Base-by-base conservation (phyloP, 2,797 vertebrate species). In the Artibeus jamaicensis region DNA sequence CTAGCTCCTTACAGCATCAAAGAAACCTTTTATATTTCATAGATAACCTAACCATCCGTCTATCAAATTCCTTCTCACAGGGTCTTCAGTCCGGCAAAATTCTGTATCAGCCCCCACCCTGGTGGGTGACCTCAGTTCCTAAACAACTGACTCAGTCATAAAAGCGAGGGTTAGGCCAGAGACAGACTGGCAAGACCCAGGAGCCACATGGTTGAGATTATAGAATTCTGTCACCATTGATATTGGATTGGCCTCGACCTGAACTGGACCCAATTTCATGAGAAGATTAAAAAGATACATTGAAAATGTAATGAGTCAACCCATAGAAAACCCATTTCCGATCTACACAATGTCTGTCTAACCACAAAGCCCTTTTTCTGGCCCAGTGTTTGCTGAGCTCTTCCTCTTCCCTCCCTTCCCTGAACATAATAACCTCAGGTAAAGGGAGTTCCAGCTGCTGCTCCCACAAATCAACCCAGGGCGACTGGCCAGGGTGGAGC, bases 121-220 rank as follows among this genome's bases (percentile, higher is more conserved):
- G 37, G 29, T 0, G 48, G 44, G 42, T 0, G 12, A 37, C 29
- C 10, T 19, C 6, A 24, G 3, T 8, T 62, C 53, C 59, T 32
- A 91, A 73, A 86, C 50, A 87, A 44, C 29, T 50, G 26, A 53
- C 12, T 39, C 37, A 48, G 44, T 34, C 29, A 39, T 39, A 24
- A 77, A 37, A 81, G 6, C 9, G 2, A 68, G 5, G 16, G 9
- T 19, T 62, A 71, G 29, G 4, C 24, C 88, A 89, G 29, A 84
- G 44, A 84, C 2, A 57, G 46, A 50, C 53, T 12, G 18, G n/a
- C 21, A 34, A 34, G 1, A 59, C 67, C 32, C 15, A 44, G 14
- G 42, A 70, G 15, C 57, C 34, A 55, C 0, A 0, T 0, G 0
- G 6, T 16, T 1, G 0, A 15, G 19, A 22, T 44, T 42, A n/a